phyloP scores from a whole-genome alignment of 2,797 vertebrate genomes.

The Kryptolebias ocellatus region DNA sequence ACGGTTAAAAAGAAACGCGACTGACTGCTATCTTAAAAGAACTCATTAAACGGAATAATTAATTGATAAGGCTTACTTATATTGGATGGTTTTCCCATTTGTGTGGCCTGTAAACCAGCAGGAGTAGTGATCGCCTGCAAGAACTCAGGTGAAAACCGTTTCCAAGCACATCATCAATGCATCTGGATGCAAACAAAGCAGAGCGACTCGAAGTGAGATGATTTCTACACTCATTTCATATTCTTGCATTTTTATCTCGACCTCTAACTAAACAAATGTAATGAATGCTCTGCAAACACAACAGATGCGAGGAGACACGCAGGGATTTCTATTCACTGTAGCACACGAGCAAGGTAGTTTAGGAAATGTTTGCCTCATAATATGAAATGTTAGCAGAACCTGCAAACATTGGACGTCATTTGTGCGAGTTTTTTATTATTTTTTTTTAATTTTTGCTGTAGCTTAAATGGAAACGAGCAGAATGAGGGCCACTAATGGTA shows the following conservation, averaged over 20 bases:
- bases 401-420: constrained; percentile 39
- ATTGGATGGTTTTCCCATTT: too few relatives aligned
- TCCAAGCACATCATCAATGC: not conserved
- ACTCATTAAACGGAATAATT: too few relatives aligned
- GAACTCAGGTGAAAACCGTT: too few relatives aligned
- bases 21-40: too few relatives aligned
- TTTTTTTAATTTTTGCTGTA: constrained; percentile 42
- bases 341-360: constrained; percentile 16
- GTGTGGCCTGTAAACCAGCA: too few relatives aligned
- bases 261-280: not conserved
- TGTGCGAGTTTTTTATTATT: constrained; percentile 23
- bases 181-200: constrained; percentile 4
- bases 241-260: not conserved
- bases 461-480: constrained; percentile 31
- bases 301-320: constrained; percentile 7
- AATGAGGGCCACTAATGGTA: constrained; percentile 33
- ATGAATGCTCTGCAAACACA: constrained; percentile 16
- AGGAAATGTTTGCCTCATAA: constrained; percentile 3
- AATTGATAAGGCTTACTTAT: too few relatives aligned
- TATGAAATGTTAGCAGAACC: constrained; percentile 21
- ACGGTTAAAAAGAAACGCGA: too few relatives aligned
- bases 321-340: constrained; percentile 12
- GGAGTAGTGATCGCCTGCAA: too few relatives aligned
- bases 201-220: not conserved
- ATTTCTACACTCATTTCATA: not conserved